Conservation (phyloP, 2,888 invertebrate genomes). For the Oegoconia quadripuncta region DNA sequence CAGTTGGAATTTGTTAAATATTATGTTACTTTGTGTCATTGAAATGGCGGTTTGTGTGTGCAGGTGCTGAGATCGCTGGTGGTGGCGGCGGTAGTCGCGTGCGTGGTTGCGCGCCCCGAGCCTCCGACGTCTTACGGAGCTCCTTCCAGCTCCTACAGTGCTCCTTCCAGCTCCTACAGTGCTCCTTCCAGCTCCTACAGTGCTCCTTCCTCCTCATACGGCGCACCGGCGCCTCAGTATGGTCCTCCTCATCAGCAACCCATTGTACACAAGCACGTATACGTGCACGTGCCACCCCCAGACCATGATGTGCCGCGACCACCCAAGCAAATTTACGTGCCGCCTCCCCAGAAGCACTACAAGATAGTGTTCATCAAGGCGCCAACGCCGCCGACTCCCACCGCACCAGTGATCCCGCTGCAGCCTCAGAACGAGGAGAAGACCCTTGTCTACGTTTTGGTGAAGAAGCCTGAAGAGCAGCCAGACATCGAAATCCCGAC, state of each 20-base stretch:
- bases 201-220: constrained; percentile 58
- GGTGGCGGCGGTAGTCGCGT: constrained; percentile 61
- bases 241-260: constrained; percentile 86
- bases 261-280: constrained; percentile 93
- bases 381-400: constrained; percentile 81
- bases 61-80: constrained; percentile 69
- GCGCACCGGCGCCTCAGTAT: constrained; percentile 81
- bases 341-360: constrained; percentile 87
- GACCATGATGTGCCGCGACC: no score
- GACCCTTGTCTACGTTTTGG: constrained; percentile 91
- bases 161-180: constrained; percentile 62
- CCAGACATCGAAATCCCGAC: constrained; percentile 89
- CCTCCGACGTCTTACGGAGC: constrained; percentile 80
- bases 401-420: constrained; percentile 80
- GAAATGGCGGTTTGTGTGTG: constrained; percentile 42
- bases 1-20: neutral
- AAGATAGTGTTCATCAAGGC: constrained; percentile 92
- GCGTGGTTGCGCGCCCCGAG: constrained; percentile 74
- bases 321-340: constrained; percentile 73
- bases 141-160: constrained; percentile 68
- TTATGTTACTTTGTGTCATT: neutral
- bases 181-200: constrained; percentile 73
- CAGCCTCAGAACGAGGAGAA: constrained; percentile 93
- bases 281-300: constrained; percentile 94
- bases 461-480: constrained; percentile 92